Conservation (phyloP, 2,888 invertebrate genomes). For the Polymixis flavicincta region DNA sequence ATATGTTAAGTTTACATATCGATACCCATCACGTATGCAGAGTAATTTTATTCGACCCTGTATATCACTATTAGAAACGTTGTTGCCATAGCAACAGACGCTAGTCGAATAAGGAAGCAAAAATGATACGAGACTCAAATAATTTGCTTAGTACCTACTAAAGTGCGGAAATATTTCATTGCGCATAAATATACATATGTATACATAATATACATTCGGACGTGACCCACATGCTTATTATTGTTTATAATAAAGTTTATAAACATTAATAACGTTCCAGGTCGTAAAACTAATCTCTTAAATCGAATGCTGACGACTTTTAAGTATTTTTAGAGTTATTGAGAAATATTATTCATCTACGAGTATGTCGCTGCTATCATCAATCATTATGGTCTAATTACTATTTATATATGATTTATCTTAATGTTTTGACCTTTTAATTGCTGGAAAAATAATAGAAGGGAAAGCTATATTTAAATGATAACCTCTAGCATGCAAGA, state of each 20-base stretch:
- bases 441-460: constrained; percentile 21
- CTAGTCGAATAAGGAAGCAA: constrained; percentile 25
- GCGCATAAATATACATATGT: constrained; percentile 33
- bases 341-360: constrained; percentile 37
- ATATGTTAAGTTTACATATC: no score
- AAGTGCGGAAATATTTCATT: constrained; percentile 35
- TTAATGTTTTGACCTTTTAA: constrained; percentile 15
- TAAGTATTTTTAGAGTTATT: constrained; percentile 30
- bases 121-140: constrained; percentile 30
- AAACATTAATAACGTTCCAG: constrained; percentile 29
- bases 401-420: constrained; percentile 30
- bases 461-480: background rate
- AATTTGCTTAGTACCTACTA: constrained; percentile 15
- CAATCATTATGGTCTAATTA: constrained; percentile 28
- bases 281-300: constrained; percentile 42
- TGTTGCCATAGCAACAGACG: constrained; percentile 13
- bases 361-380: constrained; percentile 21
- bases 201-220: constrained; percentile 23
- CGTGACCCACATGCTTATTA: constrained; percentile 52
- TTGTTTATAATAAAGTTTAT: constrained; percentile 33
- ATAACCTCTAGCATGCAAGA: constrained; percentile 7
- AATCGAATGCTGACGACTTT: constrained; percentile 25
- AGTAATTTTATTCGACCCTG: no score
- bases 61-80: background rate
- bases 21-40: no score